These are phyloP conservation scores for Herminia tarsipennalis DNA, from an alignment of 2,888 invertebrate genomes.

Conservation along the genomic window DNA sequence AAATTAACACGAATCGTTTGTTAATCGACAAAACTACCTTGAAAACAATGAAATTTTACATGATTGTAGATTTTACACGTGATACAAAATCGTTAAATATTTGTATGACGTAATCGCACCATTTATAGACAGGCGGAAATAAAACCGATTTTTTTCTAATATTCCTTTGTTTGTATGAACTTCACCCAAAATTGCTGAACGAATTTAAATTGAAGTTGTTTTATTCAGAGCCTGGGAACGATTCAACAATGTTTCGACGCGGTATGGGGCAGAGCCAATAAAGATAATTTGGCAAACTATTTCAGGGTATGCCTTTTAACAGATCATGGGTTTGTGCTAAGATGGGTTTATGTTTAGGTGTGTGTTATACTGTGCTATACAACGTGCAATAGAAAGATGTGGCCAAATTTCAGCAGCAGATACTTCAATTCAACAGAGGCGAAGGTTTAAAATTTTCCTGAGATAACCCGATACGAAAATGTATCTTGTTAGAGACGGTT, in stretches of 20 bases:
- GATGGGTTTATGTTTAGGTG: too few species aligned
- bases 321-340: too few species aligned
- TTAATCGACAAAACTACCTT: conserved; percentile 14
- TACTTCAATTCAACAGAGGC: too few species aligned
- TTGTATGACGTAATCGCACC: not conserved
- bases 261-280: conserved; percentile 22
- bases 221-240: conserved; percentile 41
- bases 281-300: conserved; percentile 15
- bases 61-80: conserved; percentile 21
- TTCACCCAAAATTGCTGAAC: conserved; percentile 37
- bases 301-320: not conserved
- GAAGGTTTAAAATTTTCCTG: too few species aligned
- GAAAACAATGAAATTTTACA: conserved; percentile 15
- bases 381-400: too few species aligned
- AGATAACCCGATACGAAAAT: too few species aligned
- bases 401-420: too few species aligned
- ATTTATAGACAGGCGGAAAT: conserved; percentile 8
- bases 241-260: conserved; percentile 32
- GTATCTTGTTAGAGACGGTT: too few species aligned
- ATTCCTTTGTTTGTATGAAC: conserved; percentile 41
- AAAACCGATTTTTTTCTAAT: conserved; percentile 21
- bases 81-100: conserved; percentile 10
- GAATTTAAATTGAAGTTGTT: conserved; percentile 40
- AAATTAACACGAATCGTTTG: conserved; percentile 15
- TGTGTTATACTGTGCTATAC: too few species aligned